Base-by-base conservation (phyloP, 2,888 invertebrate genomes). In the Rhagium mordax region DNA sequence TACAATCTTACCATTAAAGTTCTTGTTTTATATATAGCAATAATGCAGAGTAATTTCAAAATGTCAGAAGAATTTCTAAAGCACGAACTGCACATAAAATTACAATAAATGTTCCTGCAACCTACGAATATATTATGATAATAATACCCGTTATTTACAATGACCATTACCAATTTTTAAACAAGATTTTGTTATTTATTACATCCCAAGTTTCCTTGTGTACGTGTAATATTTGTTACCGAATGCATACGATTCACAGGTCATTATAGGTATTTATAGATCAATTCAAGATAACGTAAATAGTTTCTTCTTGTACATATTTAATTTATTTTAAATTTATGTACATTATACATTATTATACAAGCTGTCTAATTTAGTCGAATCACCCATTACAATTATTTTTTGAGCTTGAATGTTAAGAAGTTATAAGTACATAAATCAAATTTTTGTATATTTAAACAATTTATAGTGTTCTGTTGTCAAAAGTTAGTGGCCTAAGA, bases 81-180 rank as follows among this genome's bases (percentile, higher is more conserved):
- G 69, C 69, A 69, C 69, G 69, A 69, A 61, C 60, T 69, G 69
- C 59, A 69, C 69, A 69, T 69, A 69, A 69, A 69, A 69, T 69
- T 69, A 61, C 69, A 69, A 69, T 69, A 61, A 69, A 69, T 69
- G 69, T 69, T 61, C 59, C 65, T 8, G 65, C 65, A 53, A 65
- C 65, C 53, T 18, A 53, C 29, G 65, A 65, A 65, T 65, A 65
- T 53, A 65, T 65, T 65, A 65, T 53, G 65, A 65, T 65, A 65
- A 65, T 65, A n/a, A 20, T 49, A 13, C 10, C 65, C 65, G 65
- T 65, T 65, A 65, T 53, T 53, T 53, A 65, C 65, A 33, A 20
- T 65, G 65, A 53, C 65, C 65, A 53, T 65, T 65, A 65, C 55
- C 65, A 65, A 53, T 53, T 65, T 65, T 65, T 65, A 53, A 65